These are phyloP conservation scores for Euglossa dilemma DNA, from an alignment of 1,140 invertebrate species.

Conservation along the genomic window DNA sequence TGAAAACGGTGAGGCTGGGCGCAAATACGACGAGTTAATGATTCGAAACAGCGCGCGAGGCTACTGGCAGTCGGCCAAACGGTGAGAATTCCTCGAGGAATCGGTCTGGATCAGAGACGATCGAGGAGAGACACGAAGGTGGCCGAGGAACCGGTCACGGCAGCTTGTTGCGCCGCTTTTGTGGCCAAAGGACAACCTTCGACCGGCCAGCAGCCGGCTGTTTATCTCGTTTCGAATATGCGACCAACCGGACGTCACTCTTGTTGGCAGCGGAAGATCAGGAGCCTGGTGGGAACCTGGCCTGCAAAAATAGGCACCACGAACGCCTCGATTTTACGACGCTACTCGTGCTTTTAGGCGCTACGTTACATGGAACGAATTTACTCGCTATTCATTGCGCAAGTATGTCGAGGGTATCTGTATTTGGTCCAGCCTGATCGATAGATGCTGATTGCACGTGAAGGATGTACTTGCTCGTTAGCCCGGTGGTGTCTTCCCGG, in stretches of 20 bases:
- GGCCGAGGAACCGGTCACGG: background rate
- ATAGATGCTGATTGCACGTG: no score
- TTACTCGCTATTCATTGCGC: background rate
- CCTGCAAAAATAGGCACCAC: conserved; percentile 26
- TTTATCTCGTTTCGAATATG: background rate
- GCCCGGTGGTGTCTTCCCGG: no score
- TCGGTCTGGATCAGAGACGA: background rate
- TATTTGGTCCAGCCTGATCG: no score
- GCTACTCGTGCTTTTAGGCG: background rate
- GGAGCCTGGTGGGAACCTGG: background rate
- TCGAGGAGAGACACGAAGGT: background rate
- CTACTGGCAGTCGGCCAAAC: background rate
- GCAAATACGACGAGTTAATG: conserved; percentile 18
- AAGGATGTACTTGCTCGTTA: no score
- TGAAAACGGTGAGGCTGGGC: background rate
- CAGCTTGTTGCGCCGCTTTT: conserved; percentile 8
- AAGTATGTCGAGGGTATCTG: no score
- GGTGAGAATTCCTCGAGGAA: background rate
- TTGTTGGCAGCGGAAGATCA: background rate
- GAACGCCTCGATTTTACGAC: conserved; percentile 26
- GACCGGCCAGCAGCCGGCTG: background rate
- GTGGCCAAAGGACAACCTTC: background rate
- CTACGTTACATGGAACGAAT: background rate
- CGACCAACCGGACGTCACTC: background rate
- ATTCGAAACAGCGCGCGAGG: background rate